Conservation (phyloP, 2,113 vertebrate genomes). For the Pomatostomus ruficeps region DNA sequence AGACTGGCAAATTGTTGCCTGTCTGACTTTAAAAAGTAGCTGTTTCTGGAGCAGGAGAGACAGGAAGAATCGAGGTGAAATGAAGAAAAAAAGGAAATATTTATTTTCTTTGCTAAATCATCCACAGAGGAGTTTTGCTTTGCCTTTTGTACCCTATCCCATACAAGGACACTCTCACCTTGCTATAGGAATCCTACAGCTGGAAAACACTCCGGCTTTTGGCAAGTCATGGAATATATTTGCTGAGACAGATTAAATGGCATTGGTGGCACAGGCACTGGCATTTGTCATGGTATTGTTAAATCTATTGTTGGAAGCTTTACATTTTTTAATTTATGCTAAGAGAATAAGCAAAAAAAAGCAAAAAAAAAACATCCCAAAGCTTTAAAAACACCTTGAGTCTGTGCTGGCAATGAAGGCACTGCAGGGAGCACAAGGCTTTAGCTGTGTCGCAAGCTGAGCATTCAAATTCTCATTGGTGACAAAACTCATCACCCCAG, state of each 20-base stretch:
- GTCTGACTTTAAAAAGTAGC: neutral
- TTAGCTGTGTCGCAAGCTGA: neutral
- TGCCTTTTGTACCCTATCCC: neutral
- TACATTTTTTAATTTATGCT: neutral
- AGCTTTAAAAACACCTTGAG: neutral
- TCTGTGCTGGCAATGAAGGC: neutral
- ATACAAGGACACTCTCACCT: neutral
- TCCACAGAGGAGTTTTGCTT: neutral
- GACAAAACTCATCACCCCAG: neutral
- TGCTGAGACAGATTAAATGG: neutral
- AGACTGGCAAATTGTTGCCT: neutral
- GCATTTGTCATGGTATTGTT: neutral
- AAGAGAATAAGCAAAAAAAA: neutral
- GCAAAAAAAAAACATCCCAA: fast-evolving
- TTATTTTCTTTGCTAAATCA: neutral
- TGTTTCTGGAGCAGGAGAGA: neutral
- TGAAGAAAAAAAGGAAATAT: neutral
- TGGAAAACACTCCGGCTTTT: neutral
- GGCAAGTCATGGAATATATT: neutral
- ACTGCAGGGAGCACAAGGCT: neutral
- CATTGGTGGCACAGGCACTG: neutral
- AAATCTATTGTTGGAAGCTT: neutral
- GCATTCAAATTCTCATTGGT: neutral
- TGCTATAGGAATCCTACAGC: neutral
- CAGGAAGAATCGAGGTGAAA: neutral